Evolutionary conservation across 2,113 vertebrate genomes (phyloP), one percentile per base, ranked within the genome.

Genomic region (Eolophus roseicapilla): DNA sequence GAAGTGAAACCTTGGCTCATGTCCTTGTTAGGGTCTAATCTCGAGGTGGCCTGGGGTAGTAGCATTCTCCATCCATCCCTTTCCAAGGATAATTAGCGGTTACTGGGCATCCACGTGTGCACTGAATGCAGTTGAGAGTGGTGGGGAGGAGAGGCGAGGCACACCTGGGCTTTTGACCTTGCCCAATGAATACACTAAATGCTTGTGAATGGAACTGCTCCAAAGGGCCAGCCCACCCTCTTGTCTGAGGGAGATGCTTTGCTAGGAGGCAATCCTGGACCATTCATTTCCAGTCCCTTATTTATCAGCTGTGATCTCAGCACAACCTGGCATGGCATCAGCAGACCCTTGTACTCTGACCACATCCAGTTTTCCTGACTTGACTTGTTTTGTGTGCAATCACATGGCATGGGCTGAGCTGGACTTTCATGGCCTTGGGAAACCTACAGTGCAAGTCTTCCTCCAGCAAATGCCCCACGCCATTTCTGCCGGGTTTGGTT

Each of bases 81-180:
- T 63, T 49, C 74, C 47, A 11, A 57, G 77, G 27, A 64, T 87
- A 69, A 79, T 65, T 28, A 60, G 20, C 33, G 50, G 24, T 92
- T 31, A 28, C 18, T 12, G 41, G 50, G 25, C 28, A 44, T 80
- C 37, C 27, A 35, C 0, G 3, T 73, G 21, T 6, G 64, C 31
- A 55, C 27, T 86, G 87, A 67, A 21, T 67, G 57, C 49, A 37
- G 23, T 43, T 9, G 31, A 49, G 60, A 53, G 50, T 7, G 55
- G 3, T 41, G 31, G 28, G 43, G 41, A 71, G 60, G 21, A 25
- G 74, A 62, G 8, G 21, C 0, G 6, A 68, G 29, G 88, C 47
- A 85, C 92, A 94, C 82, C 92, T 93, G 82, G 79, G 70, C 71
- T 96, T 65, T 96, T 96, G 92, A 92, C 95, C 82, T 96, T 95